Evolutionary conservation across 2,888 invertebrate species (phyloP).

Genomic region (Plebejus melissa): DNA sequence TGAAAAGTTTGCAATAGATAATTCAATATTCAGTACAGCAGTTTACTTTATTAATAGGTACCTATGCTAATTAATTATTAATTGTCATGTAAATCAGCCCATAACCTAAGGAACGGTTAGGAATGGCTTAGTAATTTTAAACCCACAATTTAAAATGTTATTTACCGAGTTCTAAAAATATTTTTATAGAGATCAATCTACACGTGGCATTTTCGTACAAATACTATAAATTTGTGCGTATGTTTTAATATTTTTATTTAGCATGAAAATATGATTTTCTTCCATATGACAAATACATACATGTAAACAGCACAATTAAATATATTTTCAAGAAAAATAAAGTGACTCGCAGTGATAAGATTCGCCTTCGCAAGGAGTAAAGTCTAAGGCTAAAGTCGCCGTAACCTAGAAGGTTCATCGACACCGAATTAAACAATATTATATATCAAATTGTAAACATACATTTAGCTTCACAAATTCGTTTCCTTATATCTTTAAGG

Average conservation of each 20-base stretch:
- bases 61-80: not conserved
- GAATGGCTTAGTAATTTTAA: too few species aligned
- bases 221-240: too few species aligned
- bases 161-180: too few species aligned
- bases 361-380: conserved; percentile 27
- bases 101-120: too few species aligned
- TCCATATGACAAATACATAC: too few species aligned
- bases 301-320: conserved; percentile 23
- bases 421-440: conserved; percentile 7
- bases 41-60: not conserved
- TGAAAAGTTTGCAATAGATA: not conserved
- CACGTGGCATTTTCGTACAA: too few species aligned
- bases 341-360: conserved; percentile 20
- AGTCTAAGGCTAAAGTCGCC: conserved; percentile 18
- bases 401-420: conserved; percentile 23
- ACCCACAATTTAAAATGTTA: too few species aligned
- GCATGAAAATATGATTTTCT: too few species aligned
- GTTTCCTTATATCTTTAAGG: conserved; percentile 17
- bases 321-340: conserved; percentile 4
- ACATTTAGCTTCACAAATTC: conserved; percentile 16
- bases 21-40: not conserved
- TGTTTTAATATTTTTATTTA: too few species aligned
- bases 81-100: not conserved
- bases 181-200: too few species aligned
- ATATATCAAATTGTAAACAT: conserved; percentile 23